Conservation (phyloP, 2,113 vertebrate genomes). For the Rhabdomys dilectus region DNA sequence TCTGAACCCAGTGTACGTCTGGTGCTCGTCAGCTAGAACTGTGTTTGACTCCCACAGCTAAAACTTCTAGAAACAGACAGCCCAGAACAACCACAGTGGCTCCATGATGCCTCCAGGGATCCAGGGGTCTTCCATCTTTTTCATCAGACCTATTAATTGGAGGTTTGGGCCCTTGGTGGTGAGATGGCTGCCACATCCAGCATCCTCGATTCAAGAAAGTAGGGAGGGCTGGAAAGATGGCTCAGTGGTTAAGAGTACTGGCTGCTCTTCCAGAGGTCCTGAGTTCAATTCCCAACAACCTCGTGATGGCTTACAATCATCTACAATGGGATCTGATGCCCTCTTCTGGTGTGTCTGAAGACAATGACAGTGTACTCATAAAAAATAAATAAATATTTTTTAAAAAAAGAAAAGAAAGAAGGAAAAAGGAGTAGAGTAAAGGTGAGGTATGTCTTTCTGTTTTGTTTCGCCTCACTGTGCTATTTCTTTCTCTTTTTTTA, state of each 20-base stretch:
- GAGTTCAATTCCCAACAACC: too few species aligned
- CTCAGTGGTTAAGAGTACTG: too few species aligned
- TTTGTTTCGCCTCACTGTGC: too few species aligned
- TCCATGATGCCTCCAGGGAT: neutral
- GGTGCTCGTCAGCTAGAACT: neutral
- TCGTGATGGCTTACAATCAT: too few species aligned
- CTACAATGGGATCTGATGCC: too few species aligned
- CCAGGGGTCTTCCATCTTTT: neutral
- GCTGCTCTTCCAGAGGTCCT: too few species aligned
- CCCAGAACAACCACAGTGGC: rapidly evolving
- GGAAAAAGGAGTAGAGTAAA: neutral
- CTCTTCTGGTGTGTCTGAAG: too few species aligned
- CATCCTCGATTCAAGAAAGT: conserved; percentile 1
- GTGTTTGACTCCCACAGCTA: neutral
- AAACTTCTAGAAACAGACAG: neutral
- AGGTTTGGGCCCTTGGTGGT: neutral
- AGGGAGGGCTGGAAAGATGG: neutral
- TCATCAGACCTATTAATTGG: neutral
- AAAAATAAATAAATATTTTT: too few species aligned
- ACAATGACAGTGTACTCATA: too few species aligned
- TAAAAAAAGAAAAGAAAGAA: neutral
- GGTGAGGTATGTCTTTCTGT: neutral
- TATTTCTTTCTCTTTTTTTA: neutral
- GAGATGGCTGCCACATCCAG: neutral
- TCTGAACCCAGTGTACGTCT: neutral